Evolutionary conservation across 2,888 invertebrate species (phyloP), one percentile per base, ranked within the genome.

Genomic region (Hipparchia sbordonii): DNA sequence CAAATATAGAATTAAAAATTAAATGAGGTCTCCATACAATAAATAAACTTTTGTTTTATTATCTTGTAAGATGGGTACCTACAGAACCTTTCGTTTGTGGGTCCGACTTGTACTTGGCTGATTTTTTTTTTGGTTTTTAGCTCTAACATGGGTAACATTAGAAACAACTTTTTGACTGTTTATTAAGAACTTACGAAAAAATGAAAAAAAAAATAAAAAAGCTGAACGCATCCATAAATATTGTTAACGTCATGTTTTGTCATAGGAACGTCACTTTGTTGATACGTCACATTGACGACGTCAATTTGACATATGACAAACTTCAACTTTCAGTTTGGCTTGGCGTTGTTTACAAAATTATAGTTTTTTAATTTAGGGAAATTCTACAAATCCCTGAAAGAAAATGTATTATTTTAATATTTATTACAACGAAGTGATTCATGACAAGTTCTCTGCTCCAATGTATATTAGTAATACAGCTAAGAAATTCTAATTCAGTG

Each of bases 181-280:
- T 61, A 23, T 23, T 23, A 23, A 39, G 45, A 61, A 45, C 12
- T 39, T 60, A 60, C 6, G 4, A 48, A n/a, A 46, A 9, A 70
- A 63, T 56, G 48, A 46, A 7, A 48, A 51, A 51, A 61, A 62
- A 46, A n/a, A 0, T 3, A 6, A 12, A 0, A 13, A 62, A 13
- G 54, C 2, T 71, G 70, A 74, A 72, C 48, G 74, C 65, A 52
- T 65, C 70, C 46, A 56, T 59, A 61, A 65, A 71, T 54, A 33
- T 54, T 8, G 33, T 56, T 65, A 68, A 70, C 59, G 66, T 57
- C 71, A 65, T 51, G 60, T 72, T 70, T 46, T 46, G n/a, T 61
- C 45, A 71, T 71, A 68, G 60, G 70, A 72, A 75, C 75, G 72
- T 75, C 76, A 76, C 54, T 73, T 33, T 69, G 60, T 54, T 23